Evolutionary conservation across 2,888 invertebrate species (phyloP).

Genomic region (Schrankia costaestrigalis): DNA sequence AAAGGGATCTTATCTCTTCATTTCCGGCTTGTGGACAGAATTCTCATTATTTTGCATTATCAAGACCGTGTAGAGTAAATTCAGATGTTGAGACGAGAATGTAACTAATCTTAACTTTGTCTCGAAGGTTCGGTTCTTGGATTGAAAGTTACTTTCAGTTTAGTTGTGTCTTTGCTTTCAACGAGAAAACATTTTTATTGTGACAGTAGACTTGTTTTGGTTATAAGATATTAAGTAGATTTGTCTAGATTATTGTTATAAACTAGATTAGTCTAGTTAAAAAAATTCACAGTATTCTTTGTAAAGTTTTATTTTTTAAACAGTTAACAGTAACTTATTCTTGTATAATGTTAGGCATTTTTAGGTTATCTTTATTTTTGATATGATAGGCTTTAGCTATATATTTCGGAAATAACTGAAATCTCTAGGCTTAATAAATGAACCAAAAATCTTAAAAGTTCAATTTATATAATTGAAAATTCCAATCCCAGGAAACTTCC

Average conservation of each 20-base stretch:
- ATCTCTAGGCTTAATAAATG: not conserved
- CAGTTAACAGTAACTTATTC: too few species aligned
- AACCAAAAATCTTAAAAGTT: not conserved
- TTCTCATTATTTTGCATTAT: conserved; percentile 71
- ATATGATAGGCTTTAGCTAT: too few species aligned
- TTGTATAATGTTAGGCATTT: too few species aligned
- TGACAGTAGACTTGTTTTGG: too few species aligned
- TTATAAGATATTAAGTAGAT: not conserved
- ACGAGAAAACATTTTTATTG: too few species aligned
- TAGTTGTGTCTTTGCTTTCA: conserved; percentile 1
- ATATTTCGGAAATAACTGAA: not conserved
- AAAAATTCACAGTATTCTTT: too few species aligned
- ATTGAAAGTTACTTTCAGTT: conserved; percentile 12
- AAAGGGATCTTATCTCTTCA: conserved; percentile 62
- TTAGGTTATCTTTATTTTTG: too few species aligned
- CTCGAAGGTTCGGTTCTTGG: conserved; percentile 17
- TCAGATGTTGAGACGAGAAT: conserved; percentile 24
- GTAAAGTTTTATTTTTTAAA: too few species aligned
- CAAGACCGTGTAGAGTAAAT: conserved; percentile 45
- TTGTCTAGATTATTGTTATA: too few species aligned
- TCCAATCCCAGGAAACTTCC: conserved; percentile 11
- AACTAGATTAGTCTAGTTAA: too few species aligned
- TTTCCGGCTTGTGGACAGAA: conserved; percentile 53
- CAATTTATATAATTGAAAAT: conserved; percentile 17
- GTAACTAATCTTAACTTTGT: conserved; percentile 29